Percentiles rank a stretch among this genome's conserved stretches.
Evolutionary conservation across 2,888 invertebrate species (phyloP).

Genomic region (Drosophila nr. medialis): DNA sequence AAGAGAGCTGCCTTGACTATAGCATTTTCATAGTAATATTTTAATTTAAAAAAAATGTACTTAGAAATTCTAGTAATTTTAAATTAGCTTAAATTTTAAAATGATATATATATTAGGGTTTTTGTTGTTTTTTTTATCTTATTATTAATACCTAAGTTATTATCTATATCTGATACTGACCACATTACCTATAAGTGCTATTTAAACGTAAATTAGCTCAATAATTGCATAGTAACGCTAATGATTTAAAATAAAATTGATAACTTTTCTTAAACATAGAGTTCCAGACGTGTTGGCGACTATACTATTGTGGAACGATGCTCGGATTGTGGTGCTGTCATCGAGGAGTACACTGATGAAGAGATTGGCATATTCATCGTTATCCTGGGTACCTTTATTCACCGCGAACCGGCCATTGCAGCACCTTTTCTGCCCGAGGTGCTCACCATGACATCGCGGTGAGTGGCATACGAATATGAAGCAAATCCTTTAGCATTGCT

Average conservation of each 20-base stretch:
- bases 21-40: background rate
- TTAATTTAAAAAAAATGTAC: background rate
- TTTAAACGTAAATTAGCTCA: background rate
- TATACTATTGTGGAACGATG: constrained; percentile 89
- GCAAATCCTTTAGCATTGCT: too few relatives aligned
- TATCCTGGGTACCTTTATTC: constrained; percentile 97
- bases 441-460: constrained; percentile 95
- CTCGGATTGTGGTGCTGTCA: constrained; percentile 94
- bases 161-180: too few relatives aligned
- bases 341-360: constrained; percentile 98
- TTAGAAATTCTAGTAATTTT: background rate
- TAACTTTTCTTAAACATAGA: constrained; percentile 80
- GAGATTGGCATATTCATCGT: constrained; percentile 97
- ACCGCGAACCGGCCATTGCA: constrained; percentile 97
- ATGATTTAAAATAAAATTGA: background rate
- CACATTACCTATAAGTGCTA: background rate
- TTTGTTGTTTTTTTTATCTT: too few relatives aligned
- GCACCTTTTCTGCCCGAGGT: constrained; percentile 97
- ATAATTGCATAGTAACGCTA: background rate
- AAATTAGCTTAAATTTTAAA: background rate
- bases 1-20: background rate
- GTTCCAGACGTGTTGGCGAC: constrained; percentile 88
- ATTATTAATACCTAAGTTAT: background rate
- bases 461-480: background rate
- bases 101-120: background rate